A percentile compares a stretch with the other conserved stretches of the same genome.
Conservation (phyloP, 2,113 vertebrate genomes). For the Calcarius ornatus region DNA sequence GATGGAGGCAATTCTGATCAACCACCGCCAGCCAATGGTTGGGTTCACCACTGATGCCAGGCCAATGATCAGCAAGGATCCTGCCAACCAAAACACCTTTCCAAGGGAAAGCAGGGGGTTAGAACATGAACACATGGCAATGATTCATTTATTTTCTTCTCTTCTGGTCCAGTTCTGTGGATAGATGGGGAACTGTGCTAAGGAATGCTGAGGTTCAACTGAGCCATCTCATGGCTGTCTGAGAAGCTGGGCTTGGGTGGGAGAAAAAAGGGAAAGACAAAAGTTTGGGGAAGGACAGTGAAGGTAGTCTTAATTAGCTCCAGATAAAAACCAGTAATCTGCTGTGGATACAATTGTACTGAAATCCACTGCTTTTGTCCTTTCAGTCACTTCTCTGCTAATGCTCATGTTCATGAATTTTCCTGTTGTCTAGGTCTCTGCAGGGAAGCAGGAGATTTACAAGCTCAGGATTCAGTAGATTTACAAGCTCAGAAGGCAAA, state of each 20-base stretch:
- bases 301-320: not conserved
- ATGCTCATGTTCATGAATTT: not conserved
- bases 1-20: conserved; percentile 86
- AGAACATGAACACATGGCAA: not conserved
- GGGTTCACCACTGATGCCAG: conserved; percentile 87
- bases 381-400: not conserved
- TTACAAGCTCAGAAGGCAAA: not conserved
- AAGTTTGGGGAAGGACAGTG: not conserved
- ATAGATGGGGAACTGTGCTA: not conserved
- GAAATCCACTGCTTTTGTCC: not conserved
- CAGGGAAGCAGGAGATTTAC: not conserved
- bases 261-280: not conserved
- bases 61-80: conserved; percentile 90
- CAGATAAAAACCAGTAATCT: not conserved
- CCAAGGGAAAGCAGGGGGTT: not conserved
- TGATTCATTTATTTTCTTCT: not conserved
- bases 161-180: not conserved
- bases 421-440: not conserved
- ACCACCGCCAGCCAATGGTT: conserved; percentile 90
- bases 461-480: not conserved
- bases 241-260: not conserved
- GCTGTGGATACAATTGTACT: not conserved
- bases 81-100: conserved; percentile 92
- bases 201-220: not conserved
- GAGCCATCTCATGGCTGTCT: not conserved